Base-by-base conservation (phyloP, 2,888 invertebrate species). In the Anoplius nigerrimus region DNA sequence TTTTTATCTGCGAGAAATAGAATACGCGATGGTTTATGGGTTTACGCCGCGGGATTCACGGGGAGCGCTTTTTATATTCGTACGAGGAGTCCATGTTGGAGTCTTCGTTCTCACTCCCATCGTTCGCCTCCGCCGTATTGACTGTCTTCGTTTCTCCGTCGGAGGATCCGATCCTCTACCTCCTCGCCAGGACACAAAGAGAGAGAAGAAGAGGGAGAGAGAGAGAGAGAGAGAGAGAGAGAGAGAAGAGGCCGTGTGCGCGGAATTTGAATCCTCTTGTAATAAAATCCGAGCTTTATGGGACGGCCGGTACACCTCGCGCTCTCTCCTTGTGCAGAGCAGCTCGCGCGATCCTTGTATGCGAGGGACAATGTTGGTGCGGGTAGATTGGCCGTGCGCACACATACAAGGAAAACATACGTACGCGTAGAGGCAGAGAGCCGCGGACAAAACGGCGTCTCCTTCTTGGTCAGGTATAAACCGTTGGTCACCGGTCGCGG, bases 281-380 rank as follows among this genome's bases (percentile, higher is more conserved):
- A 88, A 89, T 88, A 88, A 89, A 88, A 87, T 85, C 83, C 82
- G 76, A 77, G 84, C 84, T 89, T 88, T 88, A 88, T 87, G 87
- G 86, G 88, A 87, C 87, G 84, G 74, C 79, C 54, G 69, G 69
- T 70, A 68, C 74, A 64, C 55, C 66, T 66, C 63, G 71, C 71
- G 68, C 70, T 54, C 61, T 15, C 34, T 34, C 34, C 34, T 34
- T 13, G 34, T 34, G 8, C 34, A 34, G 34, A 6, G 53, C 53
- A 6, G 53, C 53, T 60, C 60, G 60, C 24, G 34, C 45, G 34
- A 43, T 27, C 57, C 21, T 21, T 57, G 18, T 57, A 22, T 20
- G 16, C 34, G 55, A 34, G 34, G 34, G 34, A 34, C 34, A 34
- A 34, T 34, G 34, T 34, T 34, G 52, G 34, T 34, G 11, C 34